These are phyloP conservation scores for Drosophila imparisetae DNA, from an alignment of 2,888 invertebrate species.

Conservation along the genomic window DNA sequence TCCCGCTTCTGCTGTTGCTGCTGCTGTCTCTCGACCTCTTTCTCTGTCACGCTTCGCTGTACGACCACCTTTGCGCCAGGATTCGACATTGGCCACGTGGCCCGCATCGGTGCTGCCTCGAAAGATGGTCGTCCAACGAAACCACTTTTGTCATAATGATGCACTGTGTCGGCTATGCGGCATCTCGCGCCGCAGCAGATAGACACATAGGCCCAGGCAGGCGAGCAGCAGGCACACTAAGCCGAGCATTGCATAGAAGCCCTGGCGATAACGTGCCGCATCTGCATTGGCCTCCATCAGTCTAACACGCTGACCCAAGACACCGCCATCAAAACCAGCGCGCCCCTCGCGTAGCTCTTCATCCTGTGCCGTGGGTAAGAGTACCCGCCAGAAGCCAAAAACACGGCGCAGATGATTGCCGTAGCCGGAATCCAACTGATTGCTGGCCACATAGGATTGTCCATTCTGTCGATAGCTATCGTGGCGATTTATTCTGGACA, in stretches of 20 bases:
- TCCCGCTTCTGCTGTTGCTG: conserved; percentile 7
- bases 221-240: conserved; percentile 82
- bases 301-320: conserved; percentile 70
- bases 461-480: conserved; percentile 55
- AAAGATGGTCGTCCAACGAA: conserved; percentile 82
- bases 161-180: conserved; percentile 55
- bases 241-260: conserved; percentile 83
- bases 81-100: conserved; percentile 68
- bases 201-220: conserved; percentile 83
- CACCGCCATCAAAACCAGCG: conserved; percentile 47
- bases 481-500: conserved; percentile 76
- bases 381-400: conserved; percentile 83
- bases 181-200: conserved; percentile 81
- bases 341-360: conserved; percentile 38
- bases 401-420: conserved; percentile 81
- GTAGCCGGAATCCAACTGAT: conserved; percentile 78
- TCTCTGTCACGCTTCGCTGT: conserved; percentile 56
- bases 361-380: conserved; percentile 77
- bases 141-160: conserved; percentile 84
- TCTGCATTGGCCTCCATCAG: conserved; percentile 82
- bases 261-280: conserved; percentile 83
- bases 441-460: conserved; percentile 61
- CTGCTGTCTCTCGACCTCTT: conserved; percentile 42
- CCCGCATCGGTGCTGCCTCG: conserved; percentile 54
- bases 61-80: conserved; percentile 75